Base-by-base conservation (phyloP, 1,140 invertebrate species). In the Heliconius eleuchia region DNA sequence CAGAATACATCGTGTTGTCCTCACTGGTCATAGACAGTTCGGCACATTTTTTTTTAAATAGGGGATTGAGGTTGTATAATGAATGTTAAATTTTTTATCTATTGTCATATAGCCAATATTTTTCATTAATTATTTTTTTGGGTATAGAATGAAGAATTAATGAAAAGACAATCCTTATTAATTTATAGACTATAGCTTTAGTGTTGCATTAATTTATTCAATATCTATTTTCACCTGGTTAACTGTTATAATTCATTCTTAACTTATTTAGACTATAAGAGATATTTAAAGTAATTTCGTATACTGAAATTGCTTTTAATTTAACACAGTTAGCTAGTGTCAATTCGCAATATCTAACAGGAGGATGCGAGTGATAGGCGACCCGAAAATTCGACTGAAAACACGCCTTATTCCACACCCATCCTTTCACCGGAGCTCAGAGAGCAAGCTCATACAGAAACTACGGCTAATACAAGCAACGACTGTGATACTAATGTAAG, bases 401-500 rank as follows among this genome's bases (percentile, higher is more conserved):
- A 85, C 27, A 91, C 92, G 71, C 89, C 91, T 37, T 91, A 84
- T 82, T 85, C 89, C 9, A 88, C 92, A 27, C 90, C 92, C 9
- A 83, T 87, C 52, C 85, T 86, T 7, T 90, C 90, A 8, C 88
- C 91, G 27, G 88, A 89, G 75, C 78, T 82, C 57, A 81, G 76
- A 18, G 84, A 83, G 70, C 82, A 84, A 57, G 78, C 37, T 72
- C 39, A 83, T 80, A 80, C 81, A 55, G 81, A 86, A 77, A 78
- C 81, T 37, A 75, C 84, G 76, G 83, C 87, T 90, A 92, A 89
- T 85, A 86, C 89, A 90, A 92, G 87, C 87, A 89, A 88, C 79
- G 89, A 92, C 92, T 94, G 92, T 93, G 92, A 94, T 94, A 94
- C 86, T 94, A 92, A 89, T 92, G 84, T 92, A 90, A 90, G 89